These are phyloP conservation scores for Atrichornis clamosus DNA, from an alignment of 2,113 vertebrate genomes.

Conservation along the genomic window DNA sequence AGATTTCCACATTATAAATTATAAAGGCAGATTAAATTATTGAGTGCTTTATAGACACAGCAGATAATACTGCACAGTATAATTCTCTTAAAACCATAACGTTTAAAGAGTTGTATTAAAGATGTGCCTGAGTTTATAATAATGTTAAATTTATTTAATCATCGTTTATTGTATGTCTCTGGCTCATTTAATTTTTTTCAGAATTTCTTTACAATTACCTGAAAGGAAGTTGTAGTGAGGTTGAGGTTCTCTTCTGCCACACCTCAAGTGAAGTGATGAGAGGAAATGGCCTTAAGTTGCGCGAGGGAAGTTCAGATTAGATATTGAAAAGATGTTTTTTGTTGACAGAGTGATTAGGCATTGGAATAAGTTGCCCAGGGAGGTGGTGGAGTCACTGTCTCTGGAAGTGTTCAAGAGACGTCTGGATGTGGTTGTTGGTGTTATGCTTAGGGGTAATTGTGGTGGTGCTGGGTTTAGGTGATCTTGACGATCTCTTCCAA, in stretches of 20 bases:
- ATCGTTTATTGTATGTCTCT: constrained; percentile 29
- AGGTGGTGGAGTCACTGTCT: not conserved
- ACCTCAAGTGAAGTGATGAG: not conserved
- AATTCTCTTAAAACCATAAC: not conserved
- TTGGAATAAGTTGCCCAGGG: not conserved
- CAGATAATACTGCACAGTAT: not conserved
- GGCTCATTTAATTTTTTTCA: not conserved
- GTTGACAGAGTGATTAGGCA: no score
- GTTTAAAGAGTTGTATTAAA: not conserved
- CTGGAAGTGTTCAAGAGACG: not conserved
- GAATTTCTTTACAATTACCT: not conserved
- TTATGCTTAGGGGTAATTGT: not conserved
- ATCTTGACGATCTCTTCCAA: not conserved
- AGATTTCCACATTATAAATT: not conserved
- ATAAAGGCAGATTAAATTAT: not conserved
- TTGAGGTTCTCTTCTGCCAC: not conserved
- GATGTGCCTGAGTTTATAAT: not conserved
- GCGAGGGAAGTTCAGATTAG: not conserved
- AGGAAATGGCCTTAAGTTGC: not conserved
- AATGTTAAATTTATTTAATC: not conserved
- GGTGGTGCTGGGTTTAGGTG: not conserved
- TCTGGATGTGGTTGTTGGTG: not conserved
- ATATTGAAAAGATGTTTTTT: not conserved
- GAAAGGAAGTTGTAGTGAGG: not conserved
- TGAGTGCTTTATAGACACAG: not conserved